These are phyloP conservation scores for Neolamprologus brichardi DNA, from an alignment of 2,113 vertebrate species.

Conservation along the genomic window DNA sequence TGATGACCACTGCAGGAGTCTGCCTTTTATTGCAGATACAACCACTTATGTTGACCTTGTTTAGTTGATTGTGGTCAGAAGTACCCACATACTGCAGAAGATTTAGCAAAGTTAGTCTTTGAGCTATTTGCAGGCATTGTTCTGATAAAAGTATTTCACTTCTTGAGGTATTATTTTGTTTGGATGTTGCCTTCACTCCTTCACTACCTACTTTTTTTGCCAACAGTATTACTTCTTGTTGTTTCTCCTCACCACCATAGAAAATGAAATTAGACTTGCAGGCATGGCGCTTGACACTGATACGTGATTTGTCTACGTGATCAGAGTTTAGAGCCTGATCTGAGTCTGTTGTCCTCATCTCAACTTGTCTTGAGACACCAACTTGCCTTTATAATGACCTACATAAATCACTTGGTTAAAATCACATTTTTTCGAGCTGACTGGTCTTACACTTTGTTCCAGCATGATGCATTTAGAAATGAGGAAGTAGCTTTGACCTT, in stretches of 20 bases:
- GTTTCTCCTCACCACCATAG: not conserved
- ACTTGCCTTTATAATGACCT: not conserved
- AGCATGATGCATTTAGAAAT: not conserved
- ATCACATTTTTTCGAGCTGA: not conserved
- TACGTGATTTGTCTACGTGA: not conserved
- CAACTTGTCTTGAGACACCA: not conserved
- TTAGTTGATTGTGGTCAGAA: not conserved
- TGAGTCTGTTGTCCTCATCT: not conserved
- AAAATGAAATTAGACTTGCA: constrained; percentile 5
- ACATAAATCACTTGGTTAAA: constrained; percentile 12
- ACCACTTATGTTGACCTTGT: not conserved
- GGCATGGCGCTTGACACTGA: not conserved
- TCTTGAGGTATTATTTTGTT: not conserved
- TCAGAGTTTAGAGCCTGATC: not conserved
- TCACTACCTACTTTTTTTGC: not conserved
- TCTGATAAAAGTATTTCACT: not conserved
- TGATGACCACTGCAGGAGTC: not conserved
- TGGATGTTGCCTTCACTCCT: not conserved
- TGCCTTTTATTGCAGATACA: not conserved
- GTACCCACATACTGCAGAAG: not conserved
- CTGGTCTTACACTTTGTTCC: not conserved
- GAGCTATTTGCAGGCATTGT: not conserved
- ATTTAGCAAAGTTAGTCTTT: not conserved
- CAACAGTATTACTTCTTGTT: not conserved
- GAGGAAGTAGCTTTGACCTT: constrained; percentile 22